Conservation (phyloP, 2,888 invertebrate species). For the Cheilosia vernalis region DNA sequence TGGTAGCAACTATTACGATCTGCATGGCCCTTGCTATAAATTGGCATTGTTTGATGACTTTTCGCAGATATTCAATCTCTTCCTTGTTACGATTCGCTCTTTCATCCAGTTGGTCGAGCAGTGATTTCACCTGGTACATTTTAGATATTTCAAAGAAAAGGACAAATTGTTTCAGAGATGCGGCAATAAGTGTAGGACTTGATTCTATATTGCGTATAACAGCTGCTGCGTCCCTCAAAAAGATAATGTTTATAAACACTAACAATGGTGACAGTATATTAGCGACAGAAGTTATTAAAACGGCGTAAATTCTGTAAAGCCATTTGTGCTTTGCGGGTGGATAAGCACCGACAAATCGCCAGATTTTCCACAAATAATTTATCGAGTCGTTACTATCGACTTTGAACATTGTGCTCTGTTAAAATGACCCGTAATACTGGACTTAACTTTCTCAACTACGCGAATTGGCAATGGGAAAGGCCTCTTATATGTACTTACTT, state of each 20-base stretch:
- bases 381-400: no score
- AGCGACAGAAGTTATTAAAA: no score
- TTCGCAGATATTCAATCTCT: slow-evolving; percentile 9
- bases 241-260: background rate
- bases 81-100: slow-evolving; percentile 3
- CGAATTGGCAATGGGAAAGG: no score
- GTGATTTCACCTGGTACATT: background rate
- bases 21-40: background rate
- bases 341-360: no score
- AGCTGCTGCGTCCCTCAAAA: background rate
- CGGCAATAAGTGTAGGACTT: slow-evolving; percentile 17
- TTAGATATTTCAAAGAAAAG: background rate
- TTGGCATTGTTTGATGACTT: slow-evolving; percentile 18
- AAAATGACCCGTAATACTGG: no score
- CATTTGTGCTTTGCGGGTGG: no score
- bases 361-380: no score
- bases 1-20: background rate
- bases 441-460: no score
- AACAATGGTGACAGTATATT: background rate
- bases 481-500: no score
- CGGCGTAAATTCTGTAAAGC: no score
- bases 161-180: slow-evolving; percentile 1
- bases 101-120: slow-evolving; percentile 5
- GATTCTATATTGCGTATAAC: slow-evolving; percentile 29
- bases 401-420: no score